Percentiles rank a stretch among this genome's conserved stretches.
phyloP scores from a whole-genome alignment of 2,113 vertebrate genomes.

The Halichoeres trimaculatus region DNA sequence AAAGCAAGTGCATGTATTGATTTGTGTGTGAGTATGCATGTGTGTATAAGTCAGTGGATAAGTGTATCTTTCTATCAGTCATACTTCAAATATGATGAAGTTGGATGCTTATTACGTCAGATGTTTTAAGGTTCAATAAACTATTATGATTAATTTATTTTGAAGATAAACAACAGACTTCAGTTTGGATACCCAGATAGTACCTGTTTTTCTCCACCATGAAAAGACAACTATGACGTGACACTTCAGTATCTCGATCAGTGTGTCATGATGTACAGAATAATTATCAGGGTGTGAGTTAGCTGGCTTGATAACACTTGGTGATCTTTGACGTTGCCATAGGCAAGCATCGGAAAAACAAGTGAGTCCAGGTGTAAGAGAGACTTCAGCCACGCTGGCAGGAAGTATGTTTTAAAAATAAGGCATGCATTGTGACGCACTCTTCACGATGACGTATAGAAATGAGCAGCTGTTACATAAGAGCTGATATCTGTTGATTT shows the following conservation, averaged over 20 bases:
- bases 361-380: neutral
- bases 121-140: neutral
- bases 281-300: slow-evolving; percentile 31
- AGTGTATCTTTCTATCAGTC: neutral
- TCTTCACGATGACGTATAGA: neutral
- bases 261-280: neutral
- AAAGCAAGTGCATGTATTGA: neutral
- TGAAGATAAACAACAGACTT: too few species aligned
- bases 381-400: neutral
- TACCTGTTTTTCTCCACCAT: neutral
- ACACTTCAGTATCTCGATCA: neutral
- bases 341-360: slow-evolving; percentile 5
- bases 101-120: neutral
- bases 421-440: neutral
- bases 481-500: neutral
- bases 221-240: neutral
- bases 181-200: neutral
- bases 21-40: neutral
- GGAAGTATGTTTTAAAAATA: neutral
- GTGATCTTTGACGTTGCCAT: slow-evolving; percentile 29
- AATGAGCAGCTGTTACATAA: neutral
- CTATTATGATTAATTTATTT: neutral
- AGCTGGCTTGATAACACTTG: slow-evolving; percentile 19
- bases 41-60: neutral
- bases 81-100: neutral